phyloP scores from a whole-genome alignment of 2,888 invertebrate species.

The Dicranocentrus wangi region DNA sequence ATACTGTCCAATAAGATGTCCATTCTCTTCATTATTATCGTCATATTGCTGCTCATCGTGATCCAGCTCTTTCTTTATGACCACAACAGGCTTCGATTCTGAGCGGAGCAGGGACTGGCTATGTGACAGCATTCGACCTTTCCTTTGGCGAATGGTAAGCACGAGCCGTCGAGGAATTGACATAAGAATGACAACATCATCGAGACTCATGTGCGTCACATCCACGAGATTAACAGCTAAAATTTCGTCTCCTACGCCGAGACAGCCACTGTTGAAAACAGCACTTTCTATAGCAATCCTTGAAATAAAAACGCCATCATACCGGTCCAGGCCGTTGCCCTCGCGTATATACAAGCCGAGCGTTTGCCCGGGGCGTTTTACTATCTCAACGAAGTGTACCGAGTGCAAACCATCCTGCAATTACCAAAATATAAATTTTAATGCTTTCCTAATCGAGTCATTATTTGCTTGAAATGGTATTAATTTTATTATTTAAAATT shows the following conservation, averaged over 20 bases:
- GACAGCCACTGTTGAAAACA: slow-evolving; percentile 96
- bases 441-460: too few relatives aligned
- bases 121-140: slow-evolving; percentile 68
- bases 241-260: slow-evolving; percentile 96
- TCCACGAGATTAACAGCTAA: slow-evolving; percentile 98
- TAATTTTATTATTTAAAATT: too few relatives aligned
- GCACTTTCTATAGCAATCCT: slow-evolving; percentile 95
- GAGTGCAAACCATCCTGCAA: slow-evolving; percentile 83
- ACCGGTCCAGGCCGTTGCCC: slow-evolving; percentile 96
- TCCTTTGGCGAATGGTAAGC: slow-evolving; percentile 88
- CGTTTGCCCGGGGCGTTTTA: slow-evolving; percentile 98
- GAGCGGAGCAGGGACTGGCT: slow-evolving; percentile 60
- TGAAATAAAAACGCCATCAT: slow-evolving; percentile 98
- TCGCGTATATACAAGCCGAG: slow-evolving; percentile 98
- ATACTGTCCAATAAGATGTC: slow-evolving; percentile 75
- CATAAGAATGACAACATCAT: slow-evolving; percentile 99
- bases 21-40: slow-evolving; percentile 74
- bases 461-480: too few relatives aligned
- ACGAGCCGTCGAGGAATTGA: slow-evolving; percentile 97
- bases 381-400: slow-evolving; percentile 96
- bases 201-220: slow-evolving; percentile 97
- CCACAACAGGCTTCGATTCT: slow-evolving; percentile 83
- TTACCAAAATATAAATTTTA: too few relatives aligned
- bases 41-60: slow-evolving; percentile 80
- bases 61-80: slow-evolving; percentile 88